Percentiles rank a stretch among this genome's conserved stretches.
Evolutionary conservation across 2,113 vertebrate genomes (phyloP).

Genomic region (Oncorhynchus gorbuscha): DNA sequence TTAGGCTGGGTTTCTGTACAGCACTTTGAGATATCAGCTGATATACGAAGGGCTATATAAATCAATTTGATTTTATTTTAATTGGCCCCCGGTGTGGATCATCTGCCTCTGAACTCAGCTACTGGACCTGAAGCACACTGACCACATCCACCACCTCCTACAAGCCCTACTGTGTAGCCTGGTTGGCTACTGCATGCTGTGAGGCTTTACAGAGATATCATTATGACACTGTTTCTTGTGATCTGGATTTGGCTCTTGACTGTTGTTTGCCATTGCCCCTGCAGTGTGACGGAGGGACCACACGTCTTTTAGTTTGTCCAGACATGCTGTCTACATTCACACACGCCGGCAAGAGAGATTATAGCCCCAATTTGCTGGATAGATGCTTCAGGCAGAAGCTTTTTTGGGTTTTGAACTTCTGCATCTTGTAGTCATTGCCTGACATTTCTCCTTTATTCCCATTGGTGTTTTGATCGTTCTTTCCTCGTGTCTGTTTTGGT

Average conservation of each 20-base stretch:
- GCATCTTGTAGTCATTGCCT: slow-evolving; percentile 7
- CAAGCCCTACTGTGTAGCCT: slow-evolving; percentile 7
- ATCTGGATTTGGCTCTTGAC: background rate
- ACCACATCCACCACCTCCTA: slow-evolving; percentile 3
- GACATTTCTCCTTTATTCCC: slow-evolving; percentile 1
- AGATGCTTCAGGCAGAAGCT: background rate
- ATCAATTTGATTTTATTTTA: no score
- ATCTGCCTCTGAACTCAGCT: slow-evolving; percentile 4
- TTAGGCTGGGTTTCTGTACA: no score
- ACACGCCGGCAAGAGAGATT: background rate
- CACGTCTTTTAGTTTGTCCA: background rate
- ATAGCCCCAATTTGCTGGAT: background rate
- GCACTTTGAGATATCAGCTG: no score
- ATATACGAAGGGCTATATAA: no score
- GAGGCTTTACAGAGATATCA: background rate
- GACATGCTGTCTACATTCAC: background rate
- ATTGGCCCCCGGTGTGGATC: slow-evolving; percentile 7
- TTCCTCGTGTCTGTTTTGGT: background rate
- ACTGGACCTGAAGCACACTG: slow-evolving; percentile 9
- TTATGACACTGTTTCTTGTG: background rate
- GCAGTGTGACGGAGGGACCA: no score
- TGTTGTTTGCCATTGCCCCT: background rate
- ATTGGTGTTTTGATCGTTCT: background rate
- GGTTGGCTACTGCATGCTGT: background rate
- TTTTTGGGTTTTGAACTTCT: background rate